A percentile compares a stretch with the other conserved stretches of the same genome.
Conservation (phyloP, 2,797 vertebrate species). For the Aplochiton taeniatus region DNA sequence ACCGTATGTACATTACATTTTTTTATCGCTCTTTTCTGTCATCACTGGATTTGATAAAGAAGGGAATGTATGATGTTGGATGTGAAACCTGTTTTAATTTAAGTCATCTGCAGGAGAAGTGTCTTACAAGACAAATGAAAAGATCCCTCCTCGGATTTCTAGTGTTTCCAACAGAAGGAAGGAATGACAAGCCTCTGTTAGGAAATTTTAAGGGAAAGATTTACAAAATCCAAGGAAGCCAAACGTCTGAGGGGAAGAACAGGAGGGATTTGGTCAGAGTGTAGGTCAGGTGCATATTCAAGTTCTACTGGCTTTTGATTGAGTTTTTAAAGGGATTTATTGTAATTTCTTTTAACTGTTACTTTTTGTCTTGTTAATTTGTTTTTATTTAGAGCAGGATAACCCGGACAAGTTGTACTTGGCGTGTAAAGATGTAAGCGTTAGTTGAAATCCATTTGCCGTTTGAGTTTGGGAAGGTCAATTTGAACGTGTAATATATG, state of each 20-base stretch:
- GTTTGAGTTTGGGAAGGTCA: constrained; percentile 16
- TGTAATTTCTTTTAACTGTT: constrained; percentile 9
- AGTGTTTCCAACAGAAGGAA: too few species aligned
- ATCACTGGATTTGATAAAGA: constrained; percentile 23
- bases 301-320: neutral
- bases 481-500: constrained; percentile 39
- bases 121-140: too few species aligned
- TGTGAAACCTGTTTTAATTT: constrained; percentile 16
- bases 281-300: too few species aligned
- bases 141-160: too few species aligned
- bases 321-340: constrained; percentile 7
- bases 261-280: too few species aligned
- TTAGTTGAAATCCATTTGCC: neutral
- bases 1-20: constrained; percentile 30
- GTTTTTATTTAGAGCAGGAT: constrained; percentile 2
- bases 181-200: too few species aligned
- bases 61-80: constrained; percentile 25
- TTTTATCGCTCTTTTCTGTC: constrained; percentile 47
- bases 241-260: too few species aligned
- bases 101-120: too few species aligned
- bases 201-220: too few species aligned
- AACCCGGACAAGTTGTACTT: constrained; percentile 2
- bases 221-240: too few species aligned
- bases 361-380: constrained; percentile 4
- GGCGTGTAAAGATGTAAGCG: constrained; percentile 1